Percentiles rank a stretch among this genome's conserved stretches.
These are phyloP conservation scores for Phylloscopus collybita DNA, from an alignment of 2,797 vertebrate genomes.

Conservation along the genomic window DNA sequence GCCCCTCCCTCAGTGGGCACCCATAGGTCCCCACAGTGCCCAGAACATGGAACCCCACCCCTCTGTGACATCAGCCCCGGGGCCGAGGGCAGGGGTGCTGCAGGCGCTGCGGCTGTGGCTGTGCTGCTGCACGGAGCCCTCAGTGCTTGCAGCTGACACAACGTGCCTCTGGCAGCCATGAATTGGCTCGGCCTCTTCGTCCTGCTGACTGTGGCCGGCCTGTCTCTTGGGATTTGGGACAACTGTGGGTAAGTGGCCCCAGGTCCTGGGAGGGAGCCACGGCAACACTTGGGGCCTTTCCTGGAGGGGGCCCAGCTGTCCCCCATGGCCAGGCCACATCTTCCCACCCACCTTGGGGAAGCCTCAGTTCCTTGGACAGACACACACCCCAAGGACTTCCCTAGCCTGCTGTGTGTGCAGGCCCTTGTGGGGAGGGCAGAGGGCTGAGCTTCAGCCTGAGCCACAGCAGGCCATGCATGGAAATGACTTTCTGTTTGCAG, in stretches of 20 bases:
- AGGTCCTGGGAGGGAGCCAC: not conserved
- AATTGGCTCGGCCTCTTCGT: not conserved
- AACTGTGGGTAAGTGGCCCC: not conserved
- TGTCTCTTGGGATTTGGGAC: fast-evolving
- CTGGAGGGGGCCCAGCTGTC: not conserved
- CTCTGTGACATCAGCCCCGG: not conserved
- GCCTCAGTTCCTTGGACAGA: not conserved
- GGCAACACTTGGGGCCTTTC: not conserved
- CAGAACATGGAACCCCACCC: not conserved
- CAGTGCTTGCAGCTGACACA: not conserved
- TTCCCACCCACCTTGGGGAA: not conserved
- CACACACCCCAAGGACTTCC: not conserved
- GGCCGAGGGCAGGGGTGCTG: too few species aligned
- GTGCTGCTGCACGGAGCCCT: not conserved
- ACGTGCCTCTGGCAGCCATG: not conserved
- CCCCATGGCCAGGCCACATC: not conserved
- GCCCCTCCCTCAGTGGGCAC: too few species aligned
- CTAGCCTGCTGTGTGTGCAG: not conserved
- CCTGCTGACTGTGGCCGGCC: not conserved
- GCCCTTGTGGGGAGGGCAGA: not conserved
- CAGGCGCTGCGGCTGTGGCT: not conserved
- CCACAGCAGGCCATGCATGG: not conserved
- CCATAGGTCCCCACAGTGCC: fast-evolving
- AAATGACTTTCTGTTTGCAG: not conserved
- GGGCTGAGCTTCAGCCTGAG: not conserved